Evolutionary conservation across 2,113 vertebrate species (phyloP).

Genomic region (Mormyrus lacerda): DNA sequence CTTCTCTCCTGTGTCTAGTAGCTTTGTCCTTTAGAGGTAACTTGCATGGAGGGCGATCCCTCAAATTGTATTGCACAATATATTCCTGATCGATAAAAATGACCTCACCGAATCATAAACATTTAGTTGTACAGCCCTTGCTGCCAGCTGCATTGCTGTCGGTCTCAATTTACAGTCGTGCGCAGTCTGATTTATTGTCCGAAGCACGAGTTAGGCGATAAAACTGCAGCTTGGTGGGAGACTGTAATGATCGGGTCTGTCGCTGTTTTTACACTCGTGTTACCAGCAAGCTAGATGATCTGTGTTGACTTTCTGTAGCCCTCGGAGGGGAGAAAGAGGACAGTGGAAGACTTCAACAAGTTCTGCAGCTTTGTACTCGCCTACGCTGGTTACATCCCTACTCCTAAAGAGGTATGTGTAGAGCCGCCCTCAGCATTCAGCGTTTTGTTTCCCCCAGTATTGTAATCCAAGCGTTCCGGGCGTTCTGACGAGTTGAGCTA

Average conservation of each 20-base stretch:
- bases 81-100: not conserved
- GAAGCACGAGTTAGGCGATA: not conserved
- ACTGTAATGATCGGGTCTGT: not conserved
- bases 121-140: not conserved
- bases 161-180: not conserved
- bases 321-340: conserved; percentile 75
- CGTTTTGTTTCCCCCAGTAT: not conserved
- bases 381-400: conserved; percentile 81
- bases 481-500: no score
- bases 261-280: not conserved
- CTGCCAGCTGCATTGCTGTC: not conserved
- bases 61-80: not conserved
- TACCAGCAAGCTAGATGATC: not conserved
- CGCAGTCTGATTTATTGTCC: not conserved
- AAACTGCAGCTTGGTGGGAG: not conserved
- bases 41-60: not conserved
- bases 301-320: conserved; percentile 53
- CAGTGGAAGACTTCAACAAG: conserved; percentile 87
- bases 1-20: not conserved
- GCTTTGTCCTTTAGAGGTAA: not conserved
- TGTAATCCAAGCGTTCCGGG: not conserved
- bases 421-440: not conserved
- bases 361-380: conserved; percentile 85
- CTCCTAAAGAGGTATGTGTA: conserved; percentile 71
- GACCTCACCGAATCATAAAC: not conserved